Conservation (phyloP, 2,797 vertebrate species). For the Amblyopsis hoosieri region DNA sequence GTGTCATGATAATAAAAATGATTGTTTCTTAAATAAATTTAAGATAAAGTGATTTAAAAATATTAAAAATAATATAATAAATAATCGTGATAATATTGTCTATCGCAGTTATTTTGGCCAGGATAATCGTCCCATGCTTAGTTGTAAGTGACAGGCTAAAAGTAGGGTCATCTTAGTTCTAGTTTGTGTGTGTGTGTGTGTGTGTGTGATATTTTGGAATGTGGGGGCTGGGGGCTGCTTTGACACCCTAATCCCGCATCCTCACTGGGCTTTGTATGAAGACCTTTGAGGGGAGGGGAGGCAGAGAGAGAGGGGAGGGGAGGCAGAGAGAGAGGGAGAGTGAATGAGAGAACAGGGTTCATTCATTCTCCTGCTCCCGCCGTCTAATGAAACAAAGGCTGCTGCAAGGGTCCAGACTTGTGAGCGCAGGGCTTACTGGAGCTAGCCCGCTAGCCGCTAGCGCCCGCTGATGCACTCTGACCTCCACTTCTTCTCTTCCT, state of each 20-base stretch:
- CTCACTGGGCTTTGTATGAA: constrained; percentile 65
- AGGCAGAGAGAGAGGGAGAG: constrained; percentile 28
- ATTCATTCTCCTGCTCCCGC: constrained; percentile 54
- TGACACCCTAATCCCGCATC: constrained; percentile 71
- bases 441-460: constrained; percentile 19
- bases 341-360: constrained; percentile 56
- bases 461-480: constrained; percentile 13
- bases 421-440: constrained; percentile 48
- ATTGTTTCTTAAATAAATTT: no score
- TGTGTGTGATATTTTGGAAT: constrained; percentile 39
- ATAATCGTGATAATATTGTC: no score
- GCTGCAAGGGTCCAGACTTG: constrained; percentile 47
- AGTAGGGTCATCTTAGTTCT: constrained; percentile 16
- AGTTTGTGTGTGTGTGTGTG: constrained; percentile 35
- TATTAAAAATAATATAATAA: no score
- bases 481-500: background rate
- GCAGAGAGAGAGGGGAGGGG: constrained; percentile 31
- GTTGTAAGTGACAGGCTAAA: constrained; percentile 33
- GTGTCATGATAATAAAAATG: no score
- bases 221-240: constrained; percentile 63
- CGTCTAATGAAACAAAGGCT: constrained; percentile 72
- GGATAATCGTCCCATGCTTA: background rate
- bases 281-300: constrained; percentile 57
- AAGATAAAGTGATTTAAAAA: no score
- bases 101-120: no score